Evolutionary conservation across 1,140 invertebrate species (phyloP), one percentile per base, ranked within the genome.

Genomic region (Heliconius hewitsoni): DNA sequence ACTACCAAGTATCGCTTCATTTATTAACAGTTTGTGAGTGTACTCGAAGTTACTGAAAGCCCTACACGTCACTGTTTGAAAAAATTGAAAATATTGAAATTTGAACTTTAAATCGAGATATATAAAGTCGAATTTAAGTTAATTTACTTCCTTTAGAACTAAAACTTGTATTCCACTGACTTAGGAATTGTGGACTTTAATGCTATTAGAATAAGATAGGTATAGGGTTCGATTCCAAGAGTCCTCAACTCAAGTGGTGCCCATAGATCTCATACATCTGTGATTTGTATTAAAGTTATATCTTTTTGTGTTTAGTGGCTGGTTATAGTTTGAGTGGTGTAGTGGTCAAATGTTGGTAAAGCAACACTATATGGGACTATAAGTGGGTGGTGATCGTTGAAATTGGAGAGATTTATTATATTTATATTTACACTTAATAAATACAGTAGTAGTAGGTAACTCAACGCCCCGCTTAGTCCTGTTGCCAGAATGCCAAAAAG

Each of bases 11-110:
- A 76, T 76, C 74, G 37, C 74, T 76, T 76, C 57, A 66, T 76
- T 76, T 76, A 76, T 76, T 76, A 76, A 66, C 74, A 75, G 57
- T 76, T 66, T 70, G 18, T 42, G 42, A 76, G 74, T 66, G 55
- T 66, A 27, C 74, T 76, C 66, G 37, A 76, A 76, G 30, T 37
- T 60, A 57, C 18, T 66, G 60, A 66, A 23, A 66, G 55, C 39
- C 39, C 55, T 76, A 76, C 57, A 76, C 55, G 55, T 76, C 74
- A 76, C 8, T 9, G 37, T 60, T 76, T 27, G n/a, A 39, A 66
- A 60, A 66, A 30, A 0, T 39, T 3, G 0, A 42, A 39, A 72
- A 72, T n/a, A 72, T 39, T 37, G 3, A 37, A 42, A 39, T 72
- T 11, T 72, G 8, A 39, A 72, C 71, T 39, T 72, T 72, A 72